A percentile compares a stretch with the other conserved stretches of the same genome.
Evolutionary conservation across 2,113 vertebrate genomes (phyloP).

Genomic region (Lophius piscatorius): DNA sequence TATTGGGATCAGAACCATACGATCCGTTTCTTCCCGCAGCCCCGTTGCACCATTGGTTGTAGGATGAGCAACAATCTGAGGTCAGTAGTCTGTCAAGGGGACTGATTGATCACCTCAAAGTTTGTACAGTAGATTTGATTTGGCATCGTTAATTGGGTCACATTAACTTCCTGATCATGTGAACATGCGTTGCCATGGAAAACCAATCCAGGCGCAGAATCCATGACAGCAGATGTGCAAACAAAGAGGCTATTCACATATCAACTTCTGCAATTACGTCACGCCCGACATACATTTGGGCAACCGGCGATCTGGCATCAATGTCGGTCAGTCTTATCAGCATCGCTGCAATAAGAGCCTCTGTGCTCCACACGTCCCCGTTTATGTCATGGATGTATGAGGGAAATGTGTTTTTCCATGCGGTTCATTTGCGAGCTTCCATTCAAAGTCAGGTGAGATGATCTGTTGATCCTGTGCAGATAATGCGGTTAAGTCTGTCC

Average conservation of each 20-base stretch:
- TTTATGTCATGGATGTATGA: background rate
- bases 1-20: too few relatives aligned
- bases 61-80: too few relatives aligned
- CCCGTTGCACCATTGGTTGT: too few relatives aligned
- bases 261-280: slow-evolving; percentile 14
- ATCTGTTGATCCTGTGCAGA: slow-evolving; percentile 2
- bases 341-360: slow-evolving; percentile 1
- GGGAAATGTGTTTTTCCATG: slow-evolving; percentile 3
- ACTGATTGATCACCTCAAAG: slow-evolving; percentile 51
- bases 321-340: background rate
- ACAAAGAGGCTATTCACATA: slow-evolving; percentile 64
- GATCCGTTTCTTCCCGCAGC: too few relatives aligned
- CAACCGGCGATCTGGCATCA: slow-evolving; percentile 2
- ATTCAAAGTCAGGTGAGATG: slow-evolving; percentile 14
- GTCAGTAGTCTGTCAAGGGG: slow-evolving; percentile 1
- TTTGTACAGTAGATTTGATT: slow-evolving; percentile 66
- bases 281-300: slow-evolving; percentile 49
- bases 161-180: slow-evolving; percentile 62
- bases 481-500: slow-evolving; percentile 33
- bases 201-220: slow-evolving; percentile 30
- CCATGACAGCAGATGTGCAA: slow-evolving; percentile 55
- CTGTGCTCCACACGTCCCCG: background rate
- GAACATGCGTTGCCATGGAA: slow-evolving; percentile 44
- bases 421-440: background rate
- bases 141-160: slow-evolving; percentile 55